phyloP scores from a whole-genome alignment of 1,140 invertebrate genomes.

The Zelostemma sp. region DNA sequence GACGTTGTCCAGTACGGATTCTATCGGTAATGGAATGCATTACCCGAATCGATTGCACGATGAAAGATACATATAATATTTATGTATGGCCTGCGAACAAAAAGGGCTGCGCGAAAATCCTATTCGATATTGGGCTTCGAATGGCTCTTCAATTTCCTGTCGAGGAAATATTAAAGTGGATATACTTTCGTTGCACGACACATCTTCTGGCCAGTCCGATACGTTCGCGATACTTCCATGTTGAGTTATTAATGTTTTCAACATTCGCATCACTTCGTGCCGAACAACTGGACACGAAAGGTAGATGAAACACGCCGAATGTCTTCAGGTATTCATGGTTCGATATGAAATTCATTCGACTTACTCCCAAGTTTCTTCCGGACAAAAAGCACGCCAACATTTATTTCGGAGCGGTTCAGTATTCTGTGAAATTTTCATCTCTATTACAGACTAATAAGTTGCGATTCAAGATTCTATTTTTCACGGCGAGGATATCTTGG shows the following conservation, averaged over 20 bases:
- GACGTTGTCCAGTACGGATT: conserved; percentile 45
- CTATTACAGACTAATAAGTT: conserved; percentile 21
- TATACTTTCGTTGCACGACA: conserved; percentile 29
- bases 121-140: conserved; percentile 40
- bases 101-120: conserved; percentile 42
- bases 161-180: conserved; percentile 47
- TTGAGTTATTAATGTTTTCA: conserved; percentile 11
- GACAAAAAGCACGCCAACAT: conserved; percentile 36
- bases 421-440: conserved; percentile 11
- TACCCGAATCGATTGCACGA: conserved; percentile 45
- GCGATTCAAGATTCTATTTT: conserved; percentile 25
- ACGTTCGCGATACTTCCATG: conserved; percentile 28
- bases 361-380: neutral
- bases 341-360: neutral
- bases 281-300: neutral
- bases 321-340: neutral
- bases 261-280: conserved; percentile 13
- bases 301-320: neutral
- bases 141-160: conserved; percentile 47
- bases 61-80: conserved; percentile 52
- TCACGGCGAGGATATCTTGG: conserved; percentile 4
- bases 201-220: conserved; percentile 30
- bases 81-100: conserved; percentile 48
- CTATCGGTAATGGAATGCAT: conserved; percentile 47
- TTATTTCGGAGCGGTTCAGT: conserved; percentile 13